Conservation (phyloP, 1,140 invertebrate genomes). For the Asobara japonica region DNA sequence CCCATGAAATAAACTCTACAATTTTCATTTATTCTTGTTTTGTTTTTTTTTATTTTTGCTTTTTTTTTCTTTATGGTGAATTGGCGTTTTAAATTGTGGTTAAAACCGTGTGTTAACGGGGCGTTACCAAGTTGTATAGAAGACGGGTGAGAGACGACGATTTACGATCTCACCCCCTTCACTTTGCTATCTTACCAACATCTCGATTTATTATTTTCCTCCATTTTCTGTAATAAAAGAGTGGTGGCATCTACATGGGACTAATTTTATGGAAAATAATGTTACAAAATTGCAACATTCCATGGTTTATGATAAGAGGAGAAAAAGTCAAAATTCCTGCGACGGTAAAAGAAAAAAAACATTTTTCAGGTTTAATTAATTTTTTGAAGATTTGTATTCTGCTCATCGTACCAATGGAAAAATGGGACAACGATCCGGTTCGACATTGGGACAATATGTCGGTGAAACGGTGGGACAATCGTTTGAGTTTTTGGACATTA, state of each 20-base stretch:
- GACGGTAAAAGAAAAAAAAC: no score
- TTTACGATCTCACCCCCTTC: slow-evolving; percentile 48
- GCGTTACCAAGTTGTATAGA: slow-evolving; percentile 44
- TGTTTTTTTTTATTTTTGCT: not conserved
- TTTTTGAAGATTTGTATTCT: no score
- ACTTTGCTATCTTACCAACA: not conserved
- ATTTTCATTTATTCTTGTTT: slow-evolving; percentile 2
- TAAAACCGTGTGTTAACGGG: slow-evolving; percentile 51
- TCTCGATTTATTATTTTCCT: not conserved
- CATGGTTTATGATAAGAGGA: no score
- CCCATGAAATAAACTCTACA: not conserved
- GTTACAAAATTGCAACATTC: no score
- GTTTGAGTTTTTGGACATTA: no score
- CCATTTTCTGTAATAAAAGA: not conserved
- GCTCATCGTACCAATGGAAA: no score
- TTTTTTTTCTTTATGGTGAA: not conserved
- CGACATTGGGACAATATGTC: no score
- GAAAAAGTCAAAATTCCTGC: no score
- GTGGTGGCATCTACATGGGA: not conserved
- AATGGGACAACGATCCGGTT: no score
- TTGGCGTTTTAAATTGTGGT: slow-evolving; percentile 10
- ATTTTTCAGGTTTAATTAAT: no score
- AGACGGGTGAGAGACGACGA: slow-evolving; percentile 40
- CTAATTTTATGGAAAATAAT: no score
- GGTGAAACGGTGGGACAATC: no score